Evolutionary conservation across 2,797 vertebrate genomes (phyloP).

Genomic region (Myotis daubentonii): DNA sequence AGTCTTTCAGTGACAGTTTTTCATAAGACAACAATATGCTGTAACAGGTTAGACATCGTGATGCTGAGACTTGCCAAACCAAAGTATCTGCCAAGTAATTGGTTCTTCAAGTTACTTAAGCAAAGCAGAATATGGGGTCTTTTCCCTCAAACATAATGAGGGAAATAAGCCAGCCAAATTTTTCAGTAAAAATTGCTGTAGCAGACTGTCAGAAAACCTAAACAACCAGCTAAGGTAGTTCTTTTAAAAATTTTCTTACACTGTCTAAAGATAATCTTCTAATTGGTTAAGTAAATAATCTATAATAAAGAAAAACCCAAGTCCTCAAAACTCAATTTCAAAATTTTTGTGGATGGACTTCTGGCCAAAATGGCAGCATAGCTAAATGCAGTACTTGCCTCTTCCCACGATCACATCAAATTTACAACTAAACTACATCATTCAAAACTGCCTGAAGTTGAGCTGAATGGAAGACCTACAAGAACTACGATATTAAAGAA

Average conservation of each 20-base stretch:
- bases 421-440: too few relatives aligned
- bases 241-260: constrained; percentile 7
- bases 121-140: background rate
- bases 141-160: background rate
- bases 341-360: background rate
- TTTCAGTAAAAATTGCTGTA: constrained; percentile 15
- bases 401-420: too few relatives aligned
- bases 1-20: constrained; percentile 8
- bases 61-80: background rate
- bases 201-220: background rate
- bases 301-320: background rate
- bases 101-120: background rate
- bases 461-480: too few relatives aligned
- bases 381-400: too few relatives aligned
- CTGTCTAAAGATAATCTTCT: background rate
- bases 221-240: background rate
- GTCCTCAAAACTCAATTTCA: background rate
- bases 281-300: background rate
- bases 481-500: too few relatives aligned
- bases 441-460: too few relatives aligned
- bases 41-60: background rate
- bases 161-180: constrained; percentile 15
- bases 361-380: too few relatives aligned
- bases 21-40: background rate
- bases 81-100: constrained; percentile 7